A percentile compares a stretch with the other conserved stretches of the same genome.
phyloP scores from a whole-genome alignment of 2,113 vertebrate species.

The Cyanoliseus patagonus region DNA sequence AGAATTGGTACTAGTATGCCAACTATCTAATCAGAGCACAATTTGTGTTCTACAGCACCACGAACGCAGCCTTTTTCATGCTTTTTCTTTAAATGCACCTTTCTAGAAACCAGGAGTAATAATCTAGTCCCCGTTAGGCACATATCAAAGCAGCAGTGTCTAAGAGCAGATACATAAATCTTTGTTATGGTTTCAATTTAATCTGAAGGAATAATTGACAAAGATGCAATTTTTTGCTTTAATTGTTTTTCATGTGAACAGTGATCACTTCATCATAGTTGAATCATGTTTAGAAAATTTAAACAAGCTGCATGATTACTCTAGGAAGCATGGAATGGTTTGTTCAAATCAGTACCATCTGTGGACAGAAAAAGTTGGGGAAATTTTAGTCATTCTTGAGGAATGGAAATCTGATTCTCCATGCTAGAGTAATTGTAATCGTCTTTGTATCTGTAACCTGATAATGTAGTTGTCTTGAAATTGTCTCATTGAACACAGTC shows the following conservation, averaged over 20 bases:
- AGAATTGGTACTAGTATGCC: neutral
- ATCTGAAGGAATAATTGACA: slow-evolving; percentile 47
- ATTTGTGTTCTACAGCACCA: neutral
- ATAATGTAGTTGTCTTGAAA: slow-evolving; percentile 75
- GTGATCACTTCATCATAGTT: slow-evolving; percentile 74
- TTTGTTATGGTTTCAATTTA: neutral
- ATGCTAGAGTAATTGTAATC: slow-evolving; percentile 78
- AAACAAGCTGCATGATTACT: slow-evolving; percentile 73
- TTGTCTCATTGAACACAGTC: slow-evolving; percentile 53
- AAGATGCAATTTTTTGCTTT: slow-evolving; percentile 25
- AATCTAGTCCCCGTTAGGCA: neutral
- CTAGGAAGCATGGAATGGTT: slow-evolving; percentile 75
- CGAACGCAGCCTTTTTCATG: neutral
- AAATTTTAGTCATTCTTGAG: slow-evolving; percentile 79
- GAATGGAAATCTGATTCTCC: slow-evolving; percentile 81
- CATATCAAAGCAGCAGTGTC: neutral
- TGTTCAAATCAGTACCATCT: slow-evolving; percentile 81
- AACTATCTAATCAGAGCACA: neutral
- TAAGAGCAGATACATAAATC: neutral
- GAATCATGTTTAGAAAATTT: slow-evolving; percentile 78
- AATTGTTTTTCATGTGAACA: slow-evolving; percentile 58
- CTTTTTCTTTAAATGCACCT: neutral
- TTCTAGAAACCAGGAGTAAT: neutral
- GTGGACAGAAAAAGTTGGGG: slow-evolving; percentile 67
- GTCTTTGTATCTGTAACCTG: slow-evolving; percentile 81